These are phyloP conservation scores for Gymnocypris eckloni DNA, from an alignment of 2,797 vertebrate species.

Conservation along the genomic window DNA sequence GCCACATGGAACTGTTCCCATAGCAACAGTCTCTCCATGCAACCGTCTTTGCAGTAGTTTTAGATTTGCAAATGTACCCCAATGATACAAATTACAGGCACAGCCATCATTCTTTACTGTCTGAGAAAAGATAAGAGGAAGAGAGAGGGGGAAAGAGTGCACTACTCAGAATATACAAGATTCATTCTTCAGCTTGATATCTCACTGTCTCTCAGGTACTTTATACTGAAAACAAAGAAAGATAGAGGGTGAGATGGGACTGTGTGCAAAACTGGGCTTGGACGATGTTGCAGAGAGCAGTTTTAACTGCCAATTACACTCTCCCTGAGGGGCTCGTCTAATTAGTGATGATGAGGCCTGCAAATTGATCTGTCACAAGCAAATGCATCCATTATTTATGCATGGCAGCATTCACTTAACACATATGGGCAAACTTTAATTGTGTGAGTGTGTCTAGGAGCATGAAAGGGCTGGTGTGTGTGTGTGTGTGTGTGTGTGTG, in stretches of 20 bases:
- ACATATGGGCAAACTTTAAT: constrained; percentile 17
- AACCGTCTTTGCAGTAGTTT: constrained; percentile 25
- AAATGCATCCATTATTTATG: constrained; percentile 55
- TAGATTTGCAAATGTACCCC: constrained; percentile 22
- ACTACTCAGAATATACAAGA: background rate
- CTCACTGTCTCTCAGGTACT: background rate
- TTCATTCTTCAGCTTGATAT: constrained; percentile 10
- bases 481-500: background rate
- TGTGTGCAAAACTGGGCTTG: constrained; percentile 22
- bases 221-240: background rate
- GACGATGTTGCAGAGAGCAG: constrained; percentile 31
- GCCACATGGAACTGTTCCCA: constrained; percentile 46
- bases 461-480: background rate
- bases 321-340: constrained; percentile 41
- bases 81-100: constrained; percentile 24
- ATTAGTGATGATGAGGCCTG: constrained; percentile 53
- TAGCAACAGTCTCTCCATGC: constrained; percentile 53
- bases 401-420: constrained; percentile 34
- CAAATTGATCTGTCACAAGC: constrained; percentile 55
- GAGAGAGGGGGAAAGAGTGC: background rate
- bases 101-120: background rate
- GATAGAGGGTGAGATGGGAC: background rate
- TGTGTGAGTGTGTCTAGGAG: constrained; percentile 11
- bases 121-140: background rate
- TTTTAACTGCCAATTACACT: constrained; percentile 53